Base-by-base conservation (phyloP, 2,113 vertebrate genomes). In the Uria lomvia region DNA sequence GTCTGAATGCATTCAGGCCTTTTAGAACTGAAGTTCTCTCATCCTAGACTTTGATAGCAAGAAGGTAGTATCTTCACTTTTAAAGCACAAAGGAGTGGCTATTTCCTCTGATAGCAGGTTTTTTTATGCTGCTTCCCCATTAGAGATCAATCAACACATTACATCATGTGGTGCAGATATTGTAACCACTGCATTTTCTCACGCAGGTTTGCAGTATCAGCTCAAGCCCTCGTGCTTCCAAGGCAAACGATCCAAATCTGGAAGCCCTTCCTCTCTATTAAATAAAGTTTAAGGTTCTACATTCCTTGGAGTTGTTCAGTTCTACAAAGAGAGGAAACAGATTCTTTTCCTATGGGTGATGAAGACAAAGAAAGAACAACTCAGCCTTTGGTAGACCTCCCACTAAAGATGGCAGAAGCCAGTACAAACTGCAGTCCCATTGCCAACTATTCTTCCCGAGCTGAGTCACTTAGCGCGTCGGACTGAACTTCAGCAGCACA, bases 301-400 rank as follows among this genome's bases (percentile, higher is more conserved):
- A 86, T 96, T 95, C 85, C 58, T 93, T 90, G 74, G 49, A 95
- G 66, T n/a, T 19, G 26, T 73, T 88, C 38, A 19, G n/a, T 93
- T 96, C 76, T 63, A 50, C n/a, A 73, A 88, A 83, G 67, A 93
- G 45, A 93, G 88, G 90, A 94, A 96, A 80, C 78, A 76, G 66
- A 93, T 90, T 81, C 4, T 94, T 94, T 92, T 94, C 49, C 67
- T 94, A 76, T 62, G 82, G 78, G 62, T 93, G 74, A 45, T 86
- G 67, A 94, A 90, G 74, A 83, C 58, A 92, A 96, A 91, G 86
- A 88, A 96, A 92, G 80, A 96, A 59, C 76, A 97, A 70, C 62
- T 94, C 63, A 79, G 93, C 84, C 80, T 91, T 89, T 90, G 26
- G 84, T 90, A 15, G 8, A 77, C 70, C 77, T 94, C 87, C 84